These are phyloP conservation scores for Misgurnus mizolepis DNA, from an alignment of 2,113 vertebrate genomes.

Conservation along the genomic window DNA sequence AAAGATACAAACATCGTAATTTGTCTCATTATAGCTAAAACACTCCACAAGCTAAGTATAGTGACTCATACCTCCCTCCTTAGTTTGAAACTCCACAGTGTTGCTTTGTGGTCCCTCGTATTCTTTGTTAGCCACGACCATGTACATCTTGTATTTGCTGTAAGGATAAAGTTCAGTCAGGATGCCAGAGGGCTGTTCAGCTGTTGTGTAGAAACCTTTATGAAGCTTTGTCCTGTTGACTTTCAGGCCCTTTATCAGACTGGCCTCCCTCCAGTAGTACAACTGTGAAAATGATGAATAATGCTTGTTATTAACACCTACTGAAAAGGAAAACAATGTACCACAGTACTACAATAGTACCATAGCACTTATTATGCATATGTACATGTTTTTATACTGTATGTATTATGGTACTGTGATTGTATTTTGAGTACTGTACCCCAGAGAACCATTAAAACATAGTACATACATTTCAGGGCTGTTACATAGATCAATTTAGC, in stretches of 20 bases:
- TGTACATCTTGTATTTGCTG: constrained; percentile 92
- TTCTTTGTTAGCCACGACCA: constrained; percentile 90
- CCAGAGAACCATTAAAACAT: no score
- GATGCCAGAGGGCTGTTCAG: constrained; percentile 78
- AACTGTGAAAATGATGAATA: constrained; percentile 75
- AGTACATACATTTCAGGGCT: no score
- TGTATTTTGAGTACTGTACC: no score
- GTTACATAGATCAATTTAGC: no score
- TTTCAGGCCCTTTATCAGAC: constrained; percentile 84
- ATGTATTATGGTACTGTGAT: no score
- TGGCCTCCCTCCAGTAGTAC: constrained; percentile 94
- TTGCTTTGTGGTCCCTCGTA: constrained; percentile 88
- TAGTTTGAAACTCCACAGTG: constrained; percentile 86
- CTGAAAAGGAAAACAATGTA: no score
- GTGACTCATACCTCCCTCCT: constrained; percentile 85
- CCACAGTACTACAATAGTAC: no score
- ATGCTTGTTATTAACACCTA: neutral
- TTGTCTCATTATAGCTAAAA: neutral
- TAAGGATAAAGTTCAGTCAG: constrained; percentile 88
- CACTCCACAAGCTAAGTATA: neutral
- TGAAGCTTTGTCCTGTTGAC: constrained; percentile 86
- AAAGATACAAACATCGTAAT: neutral
- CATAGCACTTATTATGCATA: no score
- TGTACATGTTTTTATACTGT: no score
- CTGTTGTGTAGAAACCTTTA: constrained; percentile 79